Conservation (phyloP, 2,888 invertebrate genomes). For the Metacarcinus magister region DNA sequence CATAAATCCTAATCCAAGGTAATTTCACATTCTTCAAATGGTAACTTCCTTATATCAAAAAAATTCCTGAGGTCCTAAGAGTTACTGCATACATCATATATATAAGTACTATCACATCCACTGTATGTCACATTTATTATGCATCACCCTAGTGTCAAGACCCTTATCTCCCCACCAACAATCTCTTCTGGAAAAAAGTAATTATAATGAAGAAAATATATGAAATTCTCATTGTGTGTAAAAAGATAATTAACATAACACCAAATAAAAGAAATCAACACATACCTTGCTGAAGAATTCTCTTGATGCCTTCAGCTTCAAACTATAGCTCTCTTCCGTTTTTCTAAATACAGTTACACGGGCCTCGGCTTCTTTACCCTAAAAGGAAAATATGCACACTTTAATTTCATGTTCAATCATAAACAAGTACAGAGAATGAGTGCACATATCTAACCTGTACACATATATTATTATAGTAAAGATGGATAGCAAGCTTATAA, state of each 20-base stretch:
- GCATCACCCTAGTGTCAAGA: no score
- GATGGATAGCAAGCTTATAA: background rate
- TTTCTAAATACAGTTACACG: slow-evolving; percentile 99
- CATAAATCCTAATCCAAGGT: no score
- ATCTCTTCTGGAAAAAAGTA: background rate
- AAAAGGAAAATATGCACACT: background rate
- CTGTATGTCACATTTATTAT: no score
- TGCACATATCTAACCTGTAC: background rate
- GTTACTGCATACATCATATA: no score
- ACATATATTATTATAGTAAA: background rate
- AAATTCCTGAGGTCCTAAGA: no score
- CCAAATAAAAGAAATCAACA: background rate
- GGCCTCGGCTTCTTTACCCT: slow-evolving; percentile 95
- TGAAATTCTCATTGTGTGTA: background rate
- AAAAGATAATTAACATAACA: background rate
- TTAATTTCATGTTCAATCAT: background rate
- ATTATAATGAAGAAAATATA: background rate
- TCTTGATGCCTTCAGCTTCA: slow-evolving; percentile 98
- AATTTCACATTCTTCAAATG: no score
- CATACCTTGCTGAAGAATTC: slow-evolving; percentile 92
- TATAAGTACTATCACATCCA: no score
- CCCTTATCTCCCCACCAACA: no score
- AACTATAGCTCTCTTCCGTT: slow-evolving; percentile 97
- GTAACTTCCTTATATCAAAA: no score
- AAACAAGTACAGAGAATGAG: background rate